Conservation (phyloP, 1,140 invertebrate species). For the Saccostrea echinata region DNA sequence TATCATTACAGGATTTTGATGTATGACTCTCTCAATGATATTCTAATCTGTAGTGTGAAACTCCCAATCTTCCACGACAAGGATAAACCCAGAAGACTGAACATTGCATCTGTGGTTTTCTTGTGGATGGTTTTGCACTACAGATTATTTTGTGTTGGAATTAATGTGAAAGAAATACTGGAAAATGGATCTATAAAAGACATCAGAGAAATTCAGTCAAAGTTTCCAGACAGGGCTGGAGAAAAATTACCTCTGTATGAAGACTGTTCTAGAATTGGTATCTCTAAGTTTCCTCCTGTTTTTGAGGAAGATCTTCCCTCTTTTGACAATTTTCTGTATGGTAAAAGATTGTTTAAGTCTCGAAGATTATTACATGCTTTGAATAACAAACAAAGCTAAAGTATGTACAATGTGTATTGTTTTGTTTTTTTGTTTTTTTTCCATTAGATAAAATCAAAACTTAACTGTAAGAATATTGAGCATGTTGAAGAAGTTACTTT, state of each 20-base stretch:
- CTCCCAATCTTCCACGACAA: background rate
- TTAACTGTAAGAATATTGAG: too few relatives aligned
- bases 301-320: background rate
- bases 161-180: background rate
- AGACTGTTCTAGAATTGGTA: background rate
- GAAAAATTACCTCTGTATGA: background rate
- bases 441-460: too few relatives aligned
- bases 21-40: constrained; percentile 19
- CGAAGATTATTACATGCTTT: background rate
- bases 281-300: background rate
- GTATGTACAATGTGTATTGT: background rate
- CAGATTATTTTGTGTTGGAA: constrained; percentile 10
- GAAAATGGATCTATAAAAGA: background rate
- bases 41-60: background rate
- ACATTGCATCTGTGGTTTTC: background rate
- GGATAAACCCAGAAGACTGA: background rate
- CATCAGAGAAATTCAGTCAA: background rate
- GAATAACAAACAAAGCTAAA: background rate
- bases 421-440: background rate
- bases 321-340: constrained; percentile 1
- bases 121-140: constrained; percentile 18
- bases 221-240: background rate
- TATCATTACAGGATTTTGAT: constrained; percentile 9
- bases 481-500: too few relatives aligned
- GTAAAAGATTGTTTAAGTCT: background rate